Conservation (phyloP, 2,888 invertebrate genomes). For the Orchesella flavescens region DNA sequence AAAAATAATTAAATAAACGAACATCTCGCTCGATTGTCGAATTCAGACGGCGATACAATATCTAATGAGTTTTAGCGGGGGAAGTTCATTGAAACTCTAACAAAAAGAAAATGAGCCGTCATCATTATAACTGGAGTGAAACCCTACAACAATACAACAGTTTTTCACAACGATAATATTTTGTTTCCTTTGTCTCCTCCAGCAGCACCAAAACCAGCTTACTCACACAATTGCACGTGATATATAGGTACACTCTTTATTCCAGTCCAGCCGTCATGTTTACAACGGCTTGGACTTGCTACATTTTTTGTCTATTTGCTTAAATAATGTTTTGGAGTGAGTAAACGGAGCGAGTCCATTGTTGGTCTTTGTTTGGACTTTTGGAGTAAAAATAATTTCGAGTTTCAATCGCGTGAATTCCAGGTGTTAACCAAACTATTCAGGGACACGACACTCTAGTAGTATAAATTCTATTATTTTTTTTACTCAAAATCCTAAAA, state of each 20-base stretch:
- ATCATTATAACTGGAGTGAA: neutral
- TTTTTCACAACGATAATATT: neutral
- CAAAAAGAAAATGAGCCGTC: neutral
- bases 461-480: neutral
- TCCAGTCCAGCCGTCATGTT: too few relatives aligned
- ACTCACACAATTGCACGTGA: neutral
- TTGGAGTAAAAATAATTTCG: neutral
- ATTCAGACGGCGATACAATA: too few relatives aligned
- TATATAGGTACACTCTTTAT: too few relatives aligned
- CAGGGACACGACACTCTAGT: neutral
- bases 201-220: neutral
- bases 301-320: neutral
- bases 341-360: neutral
- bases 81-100: neutral
- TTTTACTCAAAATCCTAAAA: neutral
- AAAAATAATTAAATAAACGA: neutral
- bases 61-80: too few relatives aligned
- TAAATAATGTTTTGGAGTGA: neutral
- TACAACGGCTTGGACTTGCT: too few relatives aligned
- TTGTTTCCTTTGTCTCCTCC: neutral
- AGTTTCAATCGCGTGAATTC: neutral
- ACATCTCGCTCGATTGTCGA: neutral
- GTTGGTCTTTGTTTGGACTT: neutral
- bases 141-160: too few relatives aligned
- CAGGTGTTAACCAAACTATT: neutral